Conservation (phyloP, 2,113 vertebrate species). For the Oryzias woworae region DNA sequence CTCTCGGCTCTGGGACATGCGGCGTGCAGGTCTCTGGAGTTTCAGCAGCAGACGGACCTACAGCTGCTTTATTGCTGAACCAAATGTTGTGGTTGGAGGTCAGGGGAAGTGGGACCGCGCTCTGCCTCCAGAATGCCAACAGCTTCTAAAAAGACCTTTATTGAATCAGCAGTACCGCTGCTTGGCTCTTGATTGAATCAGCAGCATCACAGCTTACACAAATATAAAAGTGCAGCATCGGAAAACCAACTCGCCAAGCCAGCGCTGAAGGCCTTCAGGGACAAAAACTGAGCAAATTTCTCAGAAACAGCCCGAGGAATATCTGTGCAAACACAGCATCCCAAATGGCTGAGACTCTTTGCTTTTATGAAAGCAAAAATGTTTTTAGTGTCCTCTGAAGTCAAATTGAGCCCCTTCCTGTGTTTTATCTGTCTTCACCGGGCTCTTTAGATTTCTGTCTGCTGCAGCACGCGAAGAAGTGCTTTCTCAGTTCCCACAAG, state of each 20-base stretch:
- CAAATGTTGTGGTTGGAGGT: conserved; percentile 49
- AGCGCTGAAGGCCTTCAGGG: conserved; percentile 19
- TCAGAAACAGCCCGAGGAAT: conserved; percentile 44
- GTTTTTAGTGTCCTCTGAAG: conserved; percentile 29
- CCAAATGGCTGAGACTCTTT: conserved; percentile 34
- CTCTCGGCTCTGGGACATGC: conserved; percentile 24
- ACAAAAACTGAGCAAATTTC: conserved; percentile 26
- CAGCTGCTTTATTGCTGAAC: conserved; percentile 38
- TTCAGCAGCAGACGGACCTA: conserved; percentile 35
- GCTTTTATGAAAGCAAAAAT: conserved; percentile 24
- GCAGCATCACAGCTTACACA: conserved; percentile 31
- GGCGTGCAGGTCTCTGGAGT: conserved; percentile 13
- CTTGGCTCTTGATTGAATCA: conserved; percentile 47
- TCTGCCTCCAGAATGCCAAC: conserved; percentile 29
- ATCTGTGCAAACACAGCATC: conserved; percentile 29
- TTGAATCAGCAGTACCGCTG: conserved; percentile 34
- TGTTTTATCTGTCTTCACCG: conserved; percentile 35
- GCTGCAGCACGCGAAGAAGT: background rate
- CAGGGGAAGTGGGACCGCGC: conserved; percentile 33
- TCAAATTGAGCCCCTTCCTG: conserved; percentile 17
- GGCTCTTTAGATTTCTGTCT: conserved; percentile 15
- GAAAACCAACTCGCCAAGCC: conserved; percentile 24
- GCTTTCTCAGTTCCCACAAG: background rate
- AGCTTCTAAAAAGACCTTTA: conserved; percentile 49
- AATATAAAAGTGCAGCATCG: conserved; percentile 39